These are phyloP conservation scores for Ips typographus DNA, from an alignment of 1,140 invertebrate genomes.

Conservation along the genomic window DNA sequence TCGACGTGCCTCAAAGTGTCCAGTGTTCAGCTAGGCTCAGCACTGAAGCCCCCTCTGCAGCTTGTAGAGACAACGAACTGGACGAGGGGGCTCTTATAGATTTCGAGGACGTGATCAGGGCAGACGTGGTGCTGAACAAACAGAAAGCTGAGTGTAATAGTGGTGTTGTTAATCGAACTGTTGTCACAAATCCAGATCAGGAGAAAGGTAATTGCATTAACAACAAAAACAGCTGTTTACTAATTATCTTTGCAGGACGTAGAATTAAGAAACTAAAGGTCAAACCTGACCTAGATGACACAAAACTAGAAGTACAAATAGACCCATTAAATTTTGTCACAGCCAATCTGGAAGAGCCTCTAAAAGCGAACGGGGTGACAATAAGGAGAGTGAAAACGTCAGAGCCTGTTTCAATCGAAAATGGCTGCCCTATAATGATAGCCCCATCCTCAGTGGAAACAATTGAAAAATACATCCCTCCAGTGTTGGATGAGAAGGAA, in stretches of 20 bases:
- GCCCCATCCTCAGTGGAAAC: slow-evolving; percentile 7
- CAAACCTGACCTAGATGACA: slow-evolving; percentile 9
- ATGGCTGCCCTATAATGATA: slow-evolving; percentile 5
- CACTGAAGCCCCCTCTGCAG: not conserved
- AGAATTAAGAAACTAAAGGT: slow-evolving; percentile 30
- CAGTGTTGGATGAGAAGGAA: slow-evolving; percentile 31
- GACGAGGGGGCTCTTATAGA: slow-evolving; percentile 38
- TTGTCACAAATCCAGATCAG: not conserved
- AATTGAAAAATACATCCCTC: slow-evolving; percentile 32
- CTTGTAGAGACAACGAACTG: not conserved
- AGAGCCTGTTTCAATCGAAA: slow-evolving; percentile 9
- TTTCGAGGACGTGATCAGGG: slow-evolving; percentile 45
- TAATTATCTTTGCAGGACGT: slow-evolving; percentile 15
- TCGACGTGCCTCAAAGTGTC: slow-evolving; percentile 13
- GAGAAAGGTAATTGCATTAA: slow-evolving; percentile 12
- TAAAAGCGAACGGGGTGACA: not conserved
- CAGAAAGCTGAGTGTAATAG: slow-evolving; percentile 42
- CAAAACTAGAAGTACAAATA: slow-evolving; percentile 30
- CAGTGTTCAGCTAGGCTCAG: not conserved
- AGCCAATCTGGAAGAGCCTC: slow-evolving; percentile 14
- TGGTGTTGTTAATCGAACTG: slow-evolving; percentile 11
- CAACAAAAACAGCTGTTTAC: no score
- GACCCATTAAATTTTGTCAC: slow-evolving; percentile 27
- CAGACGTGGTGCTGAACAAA: slow-evolving; percentile 44
- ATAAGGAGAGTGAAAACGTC: not conserved